Evolutionary conservation across 2,888 invertebrate species (phyloP).

Genomic region (Danaus chrysippus): DNA sequence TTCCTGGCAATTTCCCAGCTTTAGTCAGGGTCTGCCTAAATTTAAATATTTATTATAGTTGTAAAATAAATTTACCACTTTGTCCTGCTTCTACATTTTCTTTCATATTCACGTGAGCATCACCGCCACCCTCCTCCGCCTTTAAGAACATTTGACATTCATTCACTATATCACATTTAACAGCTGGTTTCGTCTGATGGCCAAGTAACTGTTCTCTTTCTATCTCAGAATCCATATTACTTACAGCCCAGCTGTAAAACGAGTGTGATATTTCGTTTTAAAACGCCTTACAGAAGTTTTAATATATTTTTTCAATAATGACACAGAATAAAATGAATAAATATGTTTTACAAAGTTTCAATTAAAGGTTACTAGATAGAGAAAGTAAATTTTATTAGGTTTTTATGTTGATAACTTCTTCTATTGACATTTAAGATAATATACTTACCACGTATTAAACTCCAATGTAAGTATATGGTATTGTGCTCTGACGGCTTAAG

Average conservation of each 20-base stretch:
- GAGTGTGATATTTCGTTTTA: neutral
- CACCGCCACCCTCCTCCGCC: slow-evolving; percentile 70
- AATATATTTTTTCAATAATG: too few species aligned
- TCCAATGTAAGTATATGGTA: neutral
- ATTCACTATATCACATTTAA: slow-evolving; percentile 63
- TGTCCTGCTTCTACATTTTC: slow-evolving; percentile 40
- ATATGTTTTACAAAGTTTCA: neutral
- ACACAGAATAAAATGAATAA: too few species aligned
- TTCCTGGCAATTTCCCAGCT: too few species aligned
- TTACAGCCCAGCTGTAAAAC: slow-evolving; percentile 17
- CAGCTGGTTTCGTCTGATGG: slow-evolving; percentile 44
- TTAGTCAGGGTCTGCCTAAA: too few species aligned
- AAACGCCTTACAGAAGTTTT: neutral
- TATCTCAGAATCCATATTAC: slow-evolving; percentile 54
- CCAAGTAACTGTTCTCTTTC: slow-evolving; percentile 46
- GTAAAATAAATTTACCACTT: slow-evolving; percentile 38
- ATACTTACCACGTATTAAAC: slow-evolving; percentile 3
- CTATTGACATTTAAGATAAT: neutral
- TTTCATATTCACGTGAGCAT: slow-evolving; percentile 48
- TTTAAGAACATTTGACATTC: slow-evolving; percentile 67
- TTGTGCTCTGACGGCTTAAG: neutral
- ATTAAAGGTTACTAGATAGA: neutral
- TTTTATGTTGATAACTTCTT: neutral
- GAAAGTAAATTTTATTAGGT: neutral
- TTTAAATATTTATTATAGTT: too few species aligned